phyloP scores from a whole-genome alignment of 2,888 invertebrate species.

The Drosophila buzzatii region DNA sequence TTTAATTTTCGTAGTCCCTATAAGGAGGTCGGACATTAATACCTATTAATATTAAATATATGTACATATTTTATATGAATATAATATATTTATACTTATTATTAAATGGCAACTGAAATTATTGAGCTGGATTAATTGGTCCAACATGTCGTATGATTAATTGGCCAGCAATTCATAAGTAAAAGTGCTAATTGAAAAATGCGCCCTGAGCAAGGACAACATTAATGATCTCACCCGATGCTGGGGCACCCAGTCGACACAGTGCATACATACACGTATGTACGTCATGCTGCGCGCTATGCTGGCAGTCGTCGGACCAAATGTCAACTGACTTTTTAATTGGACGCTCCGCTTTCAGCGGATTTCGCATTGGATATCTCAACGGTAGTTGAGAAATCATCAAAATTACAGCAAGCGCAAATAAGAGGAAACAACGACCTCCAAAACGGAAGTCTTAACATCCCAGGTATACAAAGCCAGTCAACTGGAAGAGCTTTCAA shows the following conservation, averaged over 20 bases:
- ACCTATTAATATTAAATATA: background rate
- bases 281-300: conserved; percentile 9
- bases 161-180: conserved; percentile 35
- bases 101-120: too few relatives aligned
- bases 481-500: conserved; percentile 54
- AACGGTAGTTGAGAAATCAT: conserved; percentile 48
- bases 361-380: conserved; percentile 19
- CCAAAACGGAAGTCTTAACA: conserved; percentile 68
- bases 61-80: conserved; percentile 2
- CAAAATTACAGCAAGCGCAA: conserved; percentile 62
- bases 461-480: conserved; percentile 58
- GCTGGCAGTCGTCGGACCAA: conserved; percentile 22
- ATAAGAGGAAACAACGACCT: conserved; percentile 42
- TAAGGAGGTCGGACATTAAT: conserved; percentile 16
- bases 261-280: too few relatives aligned
- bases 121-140: background rate
- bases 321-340: conserved; percentile 58
- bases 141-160: conserved; percentile 41
- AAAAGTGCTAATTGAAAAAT: conserved; percentile 27
- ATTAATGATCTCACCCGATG: conserved; percentile 28
- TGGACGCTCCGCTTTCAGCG: conserved; percentile 40
- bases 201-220: conserved; percentile 14
- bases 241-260: background rate
- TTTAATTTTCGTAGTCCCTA: conserved; percentile 66
- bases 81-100: too few relatives aligned